Evolutionary conservation across 2,113 vertebrate genomes (phyloP), one percentile per base, ranked within the genome.

Genomic region (Nycticryphes semicollaris): DNA sequence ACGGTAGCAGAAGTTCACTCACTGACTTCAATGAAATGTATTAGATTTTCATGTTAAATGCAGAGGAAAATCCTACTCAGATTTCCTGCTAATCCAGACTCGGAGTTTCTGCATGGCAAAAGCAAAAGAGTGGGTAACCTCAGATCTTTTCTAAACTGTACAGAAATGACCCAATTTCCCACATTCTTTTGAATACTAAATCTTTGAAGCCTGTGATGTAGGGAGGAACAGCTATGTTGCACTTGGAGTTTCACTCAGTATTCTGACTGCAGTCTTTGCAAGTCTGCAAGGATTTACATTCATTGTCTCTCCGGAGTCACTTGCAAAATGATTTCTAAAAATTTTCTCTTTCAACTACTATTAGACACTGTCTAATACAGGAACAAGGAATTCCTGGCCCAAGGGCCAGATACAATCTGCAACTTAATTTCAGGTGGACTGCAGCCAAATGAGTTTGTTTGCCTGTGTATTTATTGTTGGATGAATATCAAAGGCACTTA

Each of bases 201-300:
- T 90, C 93, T 95, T 90, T 94, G 95, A 96, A 94, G 88, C 88
- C 73, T 95, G 79, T 75, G 82, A 96, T 90, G 83, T 45, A 89
- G 64, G 92, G 79, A 96, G 56, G 86, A 86, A 95, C 54, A 0
- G 14, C 68, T 74, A 43, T 84, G 60, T 75, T 75, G 60, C 80
- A 87, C 73, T 94, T 92, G 59, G 84, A 95, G 92, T 89, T 90
- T 92, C 88, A 82, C 88, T 96, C 92, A 93, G 63, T 92, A 93
- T 95, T 94, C 95, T 75, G 90, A 95, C 94, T 95, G 92, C 86
- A 87, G 94, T 72, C 88, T 94, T 92, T 86, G 60, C 84, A 82
- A 96, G 37, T 89, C 90, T 94, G 86, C 72, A 80, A 91, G 94
- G 91, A 97, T 96, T 96, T 96, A 92, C 90, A 96, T 94, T 93